Conservation (phyloP, 2,113 vertebrate species). For the Ornithorhynchus anatinus region DNA sequence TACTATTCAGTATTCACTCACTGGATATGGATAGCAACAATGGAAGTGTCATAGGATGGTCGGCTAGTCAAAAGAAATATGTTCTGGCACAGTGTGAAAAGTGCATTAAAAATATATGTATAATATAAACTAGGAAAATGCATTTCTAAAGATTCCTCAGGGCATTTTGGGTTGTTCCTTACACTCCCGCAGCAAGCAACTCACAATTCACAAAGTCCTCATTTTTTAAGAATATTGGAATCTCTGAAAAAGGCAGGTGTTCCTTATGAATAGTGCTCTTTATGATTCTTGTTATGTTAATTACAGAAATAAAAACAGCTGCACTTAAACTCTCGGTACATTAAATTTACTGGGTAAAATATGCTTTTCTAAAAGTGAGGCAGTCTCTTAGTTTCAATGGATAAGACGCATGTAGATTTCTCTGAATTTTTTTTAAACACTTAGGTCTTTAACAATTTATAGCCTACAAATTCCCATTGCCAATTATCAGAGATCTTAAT, state of each 20-base stretch:
- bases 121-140: neutral
- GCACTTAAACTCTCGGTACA: neutral
- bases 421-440: too few species aligned
- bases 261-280: neutral
- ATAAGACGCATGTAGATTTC: too few species aligned
- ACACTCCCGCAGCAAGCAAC: neutral
- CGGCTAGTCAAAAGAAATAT: neutral
- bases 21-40: slow-evolving; percentile 3
- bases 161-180: neutral
- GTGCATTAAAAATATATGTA: neutral
- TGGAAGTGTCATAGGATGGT: neutral
- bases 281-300: neutral
- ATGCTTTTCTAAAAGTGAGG: neutral
- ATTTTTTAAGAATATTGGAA: neutral
- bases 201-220: neutral
- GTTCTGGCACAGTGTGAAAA: neutral
- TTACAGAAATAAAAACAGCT: neutral
- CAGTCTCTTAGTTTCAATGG: too few species aligned
- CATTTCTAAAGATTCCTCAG: neutral
- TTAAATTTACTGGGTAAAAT: neutral
- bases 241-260: slow-evolving; percentile 1
- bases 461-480: too few species aligned
- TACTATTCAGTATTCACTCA: slow-evolving; percentile 16
- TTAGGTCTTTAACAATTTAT: too few species aligned
- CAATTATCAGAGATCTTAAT: too few species aligned